A percentile compares a stretch with the other conserved stretches of the same genome.
Evolutionary conservation across 2,797 vertebrate species (phyloP).

Genomic region (Loris lydekkerianus): DNA sequence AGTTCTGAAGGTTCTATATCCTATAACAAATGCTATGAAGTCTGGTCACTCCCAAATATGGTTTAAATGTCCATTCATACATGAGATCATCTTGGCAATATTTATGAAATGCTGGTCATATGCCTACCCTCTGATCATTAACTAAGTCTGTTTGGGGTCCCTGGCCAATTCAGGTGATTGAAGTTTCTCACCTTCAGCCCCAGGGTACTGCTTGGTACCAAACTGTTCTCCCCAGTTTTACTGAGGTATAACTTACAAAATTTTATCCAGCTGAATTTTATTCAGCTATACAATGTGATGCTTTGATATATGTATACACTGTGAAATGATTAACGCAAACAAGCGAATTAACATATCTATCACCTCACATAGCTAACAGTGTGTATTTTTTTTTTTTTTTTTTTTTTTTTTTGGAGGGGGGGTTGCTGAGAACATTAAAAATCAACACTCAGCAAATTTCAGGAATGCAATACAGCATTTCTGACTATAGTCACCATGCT

Average conservation of each 20-base stretch:
- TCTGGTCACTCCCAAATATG: background rate
- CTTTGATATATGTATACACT: background rate
- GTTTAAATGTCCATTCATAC: background rate
- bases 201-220: background rate
- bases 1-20: slow-evolving; percentile 3
- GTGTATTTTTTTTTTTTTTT: too few relatives aligned
- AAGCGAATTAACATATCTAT: background rate
- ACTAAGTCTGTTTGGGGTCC: background rate
- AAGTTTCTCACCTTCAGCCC: background rate
- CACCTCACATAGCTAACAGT: background rate
- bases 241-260: background rate
- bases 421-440: background rate
- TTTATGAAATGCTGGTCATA: background rate
- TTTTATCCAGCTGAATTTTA: background rate
- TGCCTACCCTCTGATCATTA: background rate
- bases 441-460: background rate
- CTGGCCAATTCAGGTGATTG: background rate
- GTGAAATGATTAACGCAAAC: background rate
- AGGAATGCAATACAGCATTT: background rate
- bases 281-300: background rate
- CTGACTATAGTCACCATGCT: background rate
- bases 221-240: background rate
- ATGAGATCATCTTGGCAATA: background rate
- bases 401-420: too few relatives aligned
- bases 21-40: slow-evolving; percentile 41